phyloP scores from a whole-genome alignment of 2,888 invertebrate species.

The Hirtodrosophila duncani region DNA sequence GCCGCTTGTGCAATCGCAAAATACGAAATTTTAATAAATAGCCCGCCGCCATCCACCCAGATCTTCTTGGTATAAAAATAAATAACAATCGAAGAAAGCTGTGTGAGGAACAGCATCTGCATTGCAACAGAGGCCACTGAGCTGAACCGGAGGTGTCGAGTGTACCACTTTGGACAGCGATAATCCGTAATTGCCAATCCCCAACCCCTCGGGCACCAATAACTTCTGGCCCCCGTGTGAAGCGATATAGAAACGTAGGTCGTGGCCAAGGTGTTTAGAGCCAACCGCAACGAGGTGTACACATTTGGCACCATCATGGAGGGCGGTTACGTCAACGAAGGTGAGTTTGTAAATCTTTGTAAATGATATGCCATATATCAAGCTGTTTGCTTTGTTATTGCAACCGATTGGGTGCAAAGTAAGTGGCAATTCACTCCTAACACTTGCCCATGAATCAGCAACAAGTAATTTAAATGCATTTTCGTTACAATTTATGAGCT shows the following conservation, averaged over 20 bases:
- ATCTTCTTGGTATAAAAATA: slow-evolving; percentile 48
- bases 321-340: slow-evolving; percentile 78
- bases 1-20: slow-evolving; percentile 47
- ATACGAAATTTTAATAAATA: slow-evolving; percentile 64
- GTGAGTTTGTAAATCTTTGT: slow-evolving; percentile 56
- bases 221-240: slow-evolving; percentile 10
- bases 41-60: slow-evolving; percentile 29
- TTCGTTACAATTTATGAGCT: slow-evolving; percentile 6
- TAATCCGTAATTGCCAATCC: slow-evolving; percentile 2
- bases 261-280: slow-evolving; percentile 65
- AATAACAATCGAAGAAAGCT: slow-evolving; percentile 42
- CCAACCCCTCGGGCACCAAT: background rate
- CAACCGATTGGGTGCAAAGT: too few relatives aligned
- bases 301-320: slow-evolving; percentile 77
- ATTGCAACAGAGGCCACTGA: slow-evolving; percentile 26
- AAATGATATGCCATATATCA: slow-evolving; percentile 5
- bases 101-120: slow-evolving; percentile 22
- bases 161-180: slow-evolving; percentile 49
- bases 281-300: slow-evolving; percentile 71
- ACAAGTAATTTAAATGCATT: background rate
- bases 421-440: slow-evolving; percentile 12
- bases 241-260: slow-evolving; percentile 48
- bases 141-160: slow-evolving; percentile 53
- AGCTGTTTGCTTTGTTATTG: too few relatives aligned
- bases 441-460: slow-evolving; percentile 13